Evolutionary conservation across 2,797 vertebrate species (phyloP).

Genomic region (Phrynocephalus guinanensis): DNA sequence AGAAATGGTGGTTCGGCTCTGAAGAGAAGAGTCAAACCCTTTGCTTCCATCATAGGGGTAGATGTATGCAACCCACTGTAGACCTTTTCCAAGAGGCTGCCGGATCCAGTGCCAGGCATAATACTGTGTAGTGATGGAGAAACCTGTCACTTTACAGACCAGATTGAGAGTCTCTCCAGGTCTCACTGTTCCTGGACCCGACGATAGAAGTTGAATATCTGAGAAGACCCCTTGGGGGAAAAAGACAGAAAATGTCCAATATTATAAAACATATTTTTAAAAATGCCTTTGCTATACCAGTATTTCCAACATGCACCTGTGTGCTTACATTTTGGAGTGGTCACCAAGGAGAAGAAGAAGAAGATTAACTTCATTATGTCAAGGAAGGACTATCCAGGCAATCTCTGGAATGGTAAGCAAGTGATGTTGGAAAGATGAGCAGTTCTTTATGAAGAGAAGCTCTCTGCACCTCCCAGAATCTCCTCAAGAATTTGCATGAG

Average conservation of each 20-base stretch:
- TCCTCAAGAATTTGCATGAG: background rate
- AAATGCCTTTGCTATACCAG: fast-evolving
- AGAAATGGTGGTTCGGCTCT: background rate
- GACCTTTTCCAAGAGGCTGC: background rate
- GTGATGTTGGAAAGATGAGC: background rate
- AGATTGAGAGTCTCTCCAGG: background rate
- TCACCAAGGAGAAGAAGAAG: background rate
- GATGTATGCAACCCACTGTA: background rate
- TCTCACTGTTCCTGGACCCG: background rate
- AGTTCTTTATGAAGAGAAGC: background rate
- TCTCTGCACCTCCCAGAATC: background rate
- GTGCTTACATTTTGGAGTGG: background rate
- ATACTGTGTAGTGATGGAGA: background rate
- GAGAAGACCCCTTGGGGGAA: background rate
- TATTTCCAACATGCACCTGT: no score
- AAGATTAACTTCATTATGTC: background rate
- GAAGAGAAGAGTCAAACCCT: no score
- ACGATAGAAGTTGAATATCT: background rate
- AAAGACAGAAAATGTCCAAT: background rate
- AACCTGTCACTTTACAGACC: background rate
- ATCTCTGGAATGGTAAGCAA: background rate
- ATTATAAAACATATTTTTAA: background rate
- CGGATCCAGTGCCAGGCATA: background rate
- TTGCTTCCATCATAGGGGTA: background rate
- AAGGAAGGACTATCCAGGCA: no score